Conservation (phyloP, 2,797 vertebrate genomes). For the Periparus ater region DNA sequence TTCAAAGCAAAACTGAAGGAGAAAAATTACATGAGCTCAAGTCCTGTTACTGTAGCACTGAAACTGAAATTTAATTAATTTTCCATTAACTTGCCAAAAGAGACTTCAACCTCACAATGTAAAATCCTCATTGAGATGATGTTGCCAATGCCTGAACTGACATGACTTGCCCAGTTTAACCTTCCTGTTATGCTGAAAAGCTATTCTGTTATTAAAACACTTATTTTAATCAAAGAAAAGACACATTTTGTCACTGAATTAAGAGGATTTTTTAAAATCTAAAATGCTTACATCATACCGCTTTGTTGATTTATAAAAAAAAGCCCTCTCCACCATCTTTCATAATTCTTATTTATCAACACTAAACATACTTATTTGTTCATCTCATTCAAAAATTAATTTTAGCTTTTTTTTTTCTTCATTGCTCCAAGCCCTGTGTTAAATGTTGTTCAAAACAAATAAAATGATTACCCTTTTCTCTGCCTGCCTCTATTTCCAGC, state of each 20-base stretch:
- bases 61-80: constrained; percentile 11
- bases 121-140: not conserved
- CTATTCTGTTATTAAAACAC: not conserved
- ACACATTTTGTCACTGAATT: not conserved
- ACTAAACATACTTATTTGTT: not conserved
- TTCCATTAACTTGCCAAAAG: not conserved
- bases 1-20: not conserved
- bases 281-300: not conserved
- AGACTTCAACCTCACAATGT: not conserved
- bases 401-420: not conserved
- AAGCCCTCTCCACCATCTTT: not conserved
- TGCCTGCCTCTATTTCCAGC: not conserved
- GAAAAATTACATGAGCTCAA: not conserved
- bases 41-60: not conserved
- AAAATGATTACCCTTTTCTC: not conserved
- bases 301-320: not conserved
- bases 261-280: not conserved
- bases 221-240: not conserved
- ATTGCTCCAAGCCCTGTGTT: not conserved
- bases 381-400: not conserved
- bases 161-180: not conserved
- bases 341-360: not conserved
- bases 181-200: not conserved
- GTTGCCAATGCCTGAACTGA: not conserved
- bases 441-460: not conserved